phyloP scores from a whole-genome alignment of 2,797 vertebrate genomes.

The Threskiornis aethiopicus region DNA sequence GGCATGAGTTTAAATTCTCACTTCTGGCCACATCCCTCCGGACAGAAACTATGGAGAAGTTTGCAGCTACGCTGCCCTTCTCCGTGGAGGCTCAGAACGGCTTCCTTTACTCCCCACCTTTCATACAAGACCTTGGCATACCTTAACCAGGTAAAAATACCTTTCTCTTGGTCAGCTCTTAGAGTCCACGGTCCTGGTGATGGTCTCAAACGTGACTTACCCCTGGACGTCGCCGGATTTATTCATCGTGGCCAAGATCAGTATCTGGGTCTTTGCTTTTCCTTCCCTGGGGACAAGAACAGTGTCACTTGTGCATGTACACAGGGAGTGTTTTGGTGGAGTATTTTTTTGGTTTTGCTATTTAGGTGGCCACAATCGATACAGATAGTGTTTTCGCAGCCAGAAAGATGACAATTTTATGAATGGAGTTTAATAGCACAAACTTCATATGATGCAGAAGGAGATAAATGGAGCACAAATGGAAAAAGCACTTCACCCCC shows the following conservation, averaged over 20 bases:
- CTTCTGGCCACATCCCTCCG: background rate
- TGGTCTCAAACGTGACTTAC: background rate
- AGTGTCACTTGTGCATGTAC: background rate
- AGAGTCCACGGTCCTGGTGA: fast-evolving
- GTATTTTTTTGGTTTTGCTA: background rate
- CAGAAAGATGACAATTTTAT: background rate
- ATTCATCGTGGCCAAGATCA: background rate
- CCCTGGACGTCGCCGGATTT: background rate
- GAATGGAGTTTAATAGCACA: constrained; percentile 26
- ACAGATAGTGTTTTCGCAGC: background rate
- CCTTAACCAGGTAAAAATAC: background rate
- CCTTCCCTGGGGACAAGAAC: background rate
- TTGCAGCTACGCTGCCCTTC: background rate
- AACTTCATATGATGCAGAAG: constrained; percentile 34
- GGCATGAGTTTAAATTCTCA: background rate
- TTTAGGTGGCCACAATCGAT: background rate
- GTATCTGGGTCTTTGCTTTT: background rate
- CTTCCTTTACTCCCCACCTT: background rate
- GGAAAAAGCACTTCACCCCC: constrained; percentile 52
- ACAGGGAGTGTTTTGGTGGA: background rate
- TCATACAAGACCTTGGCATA: background rate
- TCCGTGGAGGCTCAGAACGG: background rate
- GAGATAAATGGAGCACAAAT: constrained; percentile 59
- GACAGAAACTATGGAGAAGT: background rate
- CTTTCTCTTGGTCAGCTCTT: background rate